Base-by-base conservation (phyloP, 92 coral and sea anemone genomes). In the Zoanthus solanderi region DNA sequence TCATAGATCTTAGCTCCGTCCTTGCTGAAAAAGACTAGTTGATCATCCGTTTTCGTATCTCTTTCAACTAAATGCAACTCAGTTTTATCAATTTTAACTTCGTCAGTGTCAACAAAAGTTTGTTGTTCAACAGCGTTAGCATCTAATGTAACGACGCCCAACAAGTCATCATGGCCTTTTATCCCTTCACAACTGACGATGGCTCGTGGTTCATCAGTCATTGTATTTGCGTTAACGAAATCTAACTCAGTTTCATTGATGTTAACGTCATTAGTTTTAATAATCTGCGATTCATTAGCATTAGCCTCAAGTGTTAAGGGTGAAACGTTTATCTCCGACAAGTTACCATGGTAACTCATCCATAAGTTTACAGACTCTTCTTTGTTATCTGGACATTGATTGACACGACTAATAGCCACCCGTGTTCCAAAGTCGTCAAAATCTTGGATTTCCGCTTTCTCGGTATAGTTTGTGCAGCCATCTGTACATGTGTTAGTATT, bases 311-410 rank as follows among this genome's bases (percentile, higher is more conserved):
- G 23, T 56, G 14, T 23, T 61, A 61, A 61, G 68, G 68, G 68
- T 31, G 71, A 56, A 60, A 9, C 30, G n/a, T 23, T 56, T 46
- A 57, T 18, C 50, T 79, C 84, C 5, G 34, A 32, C 28, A 60
- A 23, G 75, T 81, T 56, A 65, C 85, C 85, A 81, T 81, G 47
- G 85, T 9, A 81, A 81, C 85, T n/a, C 28, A 16, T 11, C 44
- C 1, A 47, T 66, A 15, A 1, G 14, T 17, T 58, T 16, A 79
- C 56, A 14, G 74, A 10, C 74, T 63, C 11, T 10, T 3, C 75
- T 65, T 44, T 30, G 0, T 32, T 13, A 23, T n/a, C 44, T 60
- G 28, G 18, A 63, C 13, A 6, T 44, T 66, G 58, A 18, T 48
- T 18, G 42, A 60, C 42, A n/a, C 44, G 23, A 18, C 0, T n/a